Evolutionary conservation across 2,113 vertebrate genomes (phyloP).

Genomic region (Piaya cayana): DNA sequence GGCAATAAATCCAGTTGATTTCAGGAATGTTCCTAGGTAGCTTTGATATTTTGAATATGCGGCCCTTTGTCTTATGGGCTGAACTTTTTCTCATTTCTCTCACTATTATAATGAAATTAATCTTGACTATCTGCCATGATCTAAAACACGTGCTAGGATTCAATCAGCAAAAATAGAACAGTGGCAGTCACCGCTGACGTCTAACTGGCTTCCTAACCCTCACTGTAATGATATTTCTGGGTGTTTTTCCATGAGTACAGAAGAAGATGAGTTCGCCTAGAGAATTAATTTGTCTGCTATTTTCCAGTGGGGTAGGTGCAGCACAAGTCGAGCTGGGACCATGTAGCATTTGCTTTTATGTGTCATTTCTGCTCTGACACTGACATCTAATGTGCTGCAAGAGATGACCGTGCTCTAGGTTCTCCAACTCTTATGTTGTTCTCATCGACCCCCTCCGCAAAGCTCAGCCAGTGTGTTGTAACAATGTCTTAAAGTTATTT

Average conservation of each 20-base stretch:
- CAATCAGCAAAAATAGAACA: background rate
- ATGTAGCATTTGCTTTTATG: background rate
- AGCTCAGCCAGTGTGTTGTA: background rate
- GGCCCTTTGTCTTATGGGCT: background rate
- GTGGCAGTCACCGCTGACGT: background rate
- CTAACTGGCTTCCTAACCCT: background rate
- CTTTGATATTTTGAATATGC: constrained; percentile 10
- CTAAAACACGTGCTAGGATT: background rate
- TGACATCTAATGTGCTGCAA: background rate
- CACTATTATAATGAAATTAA: background rate
- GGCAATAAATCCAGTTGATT: constrained; percentile 22
- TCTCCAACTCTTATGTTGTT: background rate
- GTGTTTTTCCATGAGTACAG: background rate
- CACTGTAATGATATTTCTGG: background rate
- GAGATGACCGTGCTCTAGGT: background rate
- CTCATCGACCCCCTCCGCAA: background rate
- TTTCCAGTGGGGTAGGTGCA: background rate
- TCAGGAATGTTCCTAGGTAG: background rate
- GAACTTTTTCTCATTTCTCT: background rate
- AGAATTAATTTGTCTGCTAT: background rate
- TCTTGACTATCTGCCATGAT: background rate
- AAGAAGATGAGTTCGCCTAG: background rate
- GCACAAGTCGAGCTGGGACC: background rate
- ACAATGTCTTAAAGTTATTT: background rate
- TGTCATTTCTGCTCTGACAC: background rate